Conservation (phyloP, 2,797 vertebrate genomes). For the Salarias fasciatus region DNA sequence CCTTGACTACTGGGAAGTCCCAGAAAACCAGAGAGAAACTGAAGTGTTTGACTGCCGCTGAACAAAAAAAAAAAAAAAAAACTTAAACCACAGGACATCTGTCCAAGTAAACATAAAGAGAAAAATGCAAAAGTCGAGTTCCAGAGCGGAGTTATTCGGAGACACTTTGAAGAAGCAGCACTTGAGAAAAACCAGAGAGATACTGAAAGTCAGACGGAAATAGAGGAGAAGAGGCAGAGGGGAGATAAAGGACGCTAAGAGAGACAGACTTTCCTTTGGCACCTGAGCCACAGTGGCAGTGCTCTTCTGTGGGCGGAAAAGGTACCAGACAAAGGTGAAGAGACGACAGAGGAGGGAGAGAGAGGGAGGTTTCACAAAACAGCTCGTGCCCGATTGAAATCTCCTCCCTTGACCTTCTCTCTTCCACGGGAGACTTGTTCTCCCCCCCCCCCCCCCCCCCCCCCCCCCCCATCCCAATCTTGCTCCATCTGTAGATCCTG, state of each 20-base stretch:
- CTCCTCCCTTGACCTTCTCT: slow-evolving; percentile 38
- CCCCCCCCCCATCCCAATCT: no score
- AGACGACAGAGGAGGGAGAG: slow-evolving; percentile 46
- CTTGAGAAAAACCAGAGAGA: slow-evolving; percentile 70
- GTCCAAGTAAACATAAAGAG: slow-evolving; percentile 59
- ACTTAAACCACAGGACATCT: slow-evolving; percentile 38
- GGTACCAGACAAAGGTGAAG: slow-evolving; percentile 40
- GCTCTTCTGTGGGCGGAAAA: slow-evolving; percentile 64
- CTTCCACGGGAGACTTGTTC: slow-evolving; percentile 22
- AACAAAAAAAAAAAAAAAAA: slow-evolving; percentile 39
- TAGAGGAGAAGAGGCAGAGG: slow-evolving; percentile 41
- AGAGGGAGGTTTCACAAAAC: slow-evolving; percentile 40
- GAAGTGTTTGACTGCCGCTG: slow-evolving; percentile 27
- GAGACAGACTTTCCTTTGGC: slow-evolving; percentile 64
- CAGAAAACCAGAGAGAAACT: slow-evolving; percentile 27
- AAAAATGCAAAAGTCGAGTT: slow-evolving; percentile 56
- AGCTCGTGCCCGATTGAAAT: slow-evolving; percentile 41
- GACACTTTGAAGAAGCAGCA: slow-evolving; percentile 76
- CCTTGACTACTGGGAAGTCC: slow-evolving; percentile 25
- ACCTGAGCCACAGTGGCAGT: slow-evolving; percentile 72
- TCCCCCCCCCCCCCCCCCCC: no score
- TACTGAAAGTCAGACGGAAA: slow-evolving; percentile 57
- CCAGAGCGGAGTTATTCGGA: slow-evolving; percentile 66
- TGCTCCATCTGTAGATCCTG: slow-evolving; percentile 37
- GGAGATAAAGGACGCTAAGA: slow-evolving; percentile 33